These are phyloP conservation scores for Scaptomyza montana DNA, from an alignment of 1,140 invertebrate species.

Conservation along the genomic window DNA sequence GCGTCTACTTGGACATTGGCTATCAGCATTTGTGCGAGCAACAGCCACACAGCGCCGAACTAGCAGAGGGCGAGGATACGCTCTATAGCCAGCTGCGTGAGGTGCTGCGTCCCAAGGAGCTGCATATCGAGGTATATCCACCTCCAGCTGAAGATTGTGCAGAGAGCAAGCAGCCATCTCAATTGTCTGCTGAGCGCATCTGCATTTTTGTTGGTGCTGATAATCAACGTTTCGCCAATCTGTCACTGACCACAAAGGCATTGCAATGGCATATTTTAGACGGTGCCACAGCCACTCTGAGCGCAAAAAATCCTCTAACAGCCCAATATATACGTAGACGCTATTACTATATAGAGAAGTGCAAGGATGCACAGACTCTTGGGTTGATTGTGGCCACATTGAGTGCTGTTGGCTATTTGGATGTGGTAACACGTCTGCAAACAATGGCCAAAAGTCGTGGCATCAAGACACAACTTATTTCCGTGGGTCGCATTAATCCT, in stretches of 20 bases:
- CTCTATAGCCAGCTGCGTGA: slow-evolving; percentile 41
- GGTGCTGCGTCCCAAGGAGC: slow-evolving; percentile 44
- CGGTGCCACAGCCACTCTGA: slow-evolving; percentile 40
- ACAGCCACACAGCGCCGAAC: neutral
- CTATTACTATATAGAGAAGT: slow-evolving; percentile 93
- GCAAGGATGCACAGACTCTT: slow-evolving; percentile 93
- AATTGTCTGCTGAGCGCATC: slow-evolving; percentile 62
- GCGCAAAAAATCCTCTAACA: slow-evolving; percentile 70
- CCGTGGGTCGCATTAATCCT: slow-evolving; percentile 95
- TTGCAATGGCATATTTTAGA: slow-evolving; percentile 76
- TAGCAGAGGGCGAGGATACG: slow-evolving; percentile 24
- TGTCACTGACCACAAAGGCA: slow-evolving; percentile 84
- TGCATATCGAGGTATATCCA: slow-evolving; percentile 61
- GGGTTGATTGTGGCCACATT: slow-evolving; percentile 96
- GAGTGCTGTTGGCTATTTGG: slow-evolving; percentile 91
- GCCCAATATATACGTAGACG: slow-evolving; percentile 89
- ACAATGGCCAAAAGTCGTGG: slow-evolving; percentile 88
- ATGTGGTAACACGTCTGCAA: slow-evolving; percentile 91
- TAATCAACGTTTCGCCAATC: slow-evolving; percentile 85
- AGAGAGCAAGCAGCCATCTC: neutral
- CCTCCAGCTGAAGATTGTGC: slow-evolving; percentile 35
- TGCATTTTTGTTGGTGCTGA: slow-evolving; percentile 85
- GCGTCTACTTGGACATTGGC: slow-evolving; percentile 90
- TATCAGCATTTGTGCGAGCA: slow-evolving; percentile 88
- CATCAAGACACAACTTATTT: slow-evolving; percentile 95